Evolutionary conservation across 2,888 invertebrate genomes (phyloP), one percentile per base, ranked within the genome.

Genomic region (Machimus atricapillus): DNA sequence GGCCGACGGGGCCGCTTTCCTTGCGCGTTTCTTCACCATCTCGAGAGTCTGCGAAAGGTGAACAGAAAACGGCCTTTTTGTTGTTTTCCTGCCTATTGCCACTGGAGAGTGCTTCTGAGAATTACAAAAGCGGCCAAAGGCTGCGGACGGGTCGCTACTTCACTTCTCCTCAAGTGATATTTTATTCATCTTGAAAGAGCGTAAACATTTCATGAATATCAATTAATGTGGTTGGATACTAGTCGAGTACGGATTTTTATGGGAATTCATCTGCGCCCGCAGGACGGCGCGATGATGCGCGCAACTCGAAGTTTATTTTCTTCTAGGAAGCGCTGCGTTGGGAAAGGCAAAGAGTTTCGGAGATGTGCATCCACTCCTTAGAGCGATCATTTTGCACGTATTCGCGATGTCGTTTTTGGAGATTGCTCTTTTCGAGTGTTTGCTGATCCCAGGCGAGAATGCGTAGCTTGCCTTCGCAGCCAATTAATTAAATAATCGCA

Each of bases 101-200:
- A 34, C 85, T 74, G 19, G 27, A 74, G 85, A 74, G 43, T 31
- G 27, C 73, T 85, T 85, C 74, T 74, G 74, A 74, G 85, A 85
- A 85, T 34, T 74, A 46, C 46, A 85, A 85, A 85, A 73, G 85
- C 85, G 74, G 27, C 66, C 37, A 31, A 40, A 40, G 40, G 43
- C 43, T 43, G 73, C 27, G 27, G 27, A 74, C 74, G 85, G 43
- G 40, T 23, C 14, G 74, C 73, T 46, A 85, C 85, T 85, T 85
- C 73, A 85, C 34, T 74, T 27, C 43, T 43, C 9, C 40, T 85
- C 43, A 58, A 85, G 73, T 85, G 85, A 85, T 85, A 85, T 85
- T 85, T 85, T 85, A 74, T 85, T 85, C 85, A 85, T 85, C 85
- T 85, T 66, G 52, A 82, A 82, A 82, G 82, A 82, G 82, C 58